These are phyloP conservation scores for Yponomeuta malinellus DNA, from an alignment of 2,888 invertebrate species.

Conservation along the genomic window DNA sequence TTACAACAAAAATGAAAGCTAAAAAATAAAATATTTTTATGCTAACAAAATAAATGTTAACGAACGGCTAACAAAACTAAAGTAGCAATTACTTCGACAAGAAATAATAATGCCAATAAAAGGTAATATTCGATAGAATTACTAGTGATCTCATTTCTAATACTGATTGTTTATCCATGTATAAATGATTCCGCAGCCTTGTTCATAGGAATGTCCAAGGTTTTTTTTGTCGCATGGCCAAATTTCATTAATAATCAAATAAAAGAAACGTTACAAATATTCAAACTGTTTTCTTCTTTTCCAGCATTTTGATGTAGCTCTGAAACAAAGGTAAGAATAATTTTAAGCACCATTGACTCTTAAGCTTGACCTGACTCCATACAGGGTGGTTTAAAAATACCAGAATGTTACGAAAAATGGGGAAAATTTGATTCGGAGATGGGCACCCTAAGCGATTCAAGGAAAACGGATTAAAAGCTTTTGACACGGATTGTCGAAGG, in stretches of 20 bases:
- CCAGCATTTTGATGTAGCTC: slow-evolving; percentile 52
- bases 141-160: not conserved
- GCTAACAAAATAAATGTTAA: too few relatives aligned
- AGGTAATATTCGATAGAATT: not conserved
- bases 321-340: slow-evolving; percentile 33
- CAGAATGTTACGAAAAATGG: too few relatives aligned
- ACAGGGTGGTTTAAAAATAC: not conserved
- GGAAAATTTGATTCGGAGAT: too few relatives aligned
- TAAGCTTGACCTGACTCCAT: not conserved
- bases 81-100: not conserved
- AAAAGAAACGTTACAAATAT: not conserved
- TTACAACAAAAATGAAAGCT: not conserved
- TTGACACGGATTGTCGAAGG: too few relatives aligned
- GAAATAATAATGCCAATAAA: not conserved
- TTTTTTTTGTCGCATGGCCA: not conserved
- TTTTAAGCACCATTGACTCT: not conserved
- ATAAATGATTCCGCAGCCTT: not conserved
- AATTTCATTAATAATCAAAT: not conserved
- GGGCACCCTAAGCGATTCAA: too few relatives aligned
- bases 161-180: too few relatives aligned
- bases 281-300: slow-evolving; percentile 35
- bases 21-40: too few relatives aligned
- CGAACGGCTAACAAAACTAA: not conserved
- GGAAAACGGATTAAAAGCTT: too few relatives aligned
- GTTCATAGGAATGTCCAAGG: not conserved